Base-by-base conservation (phyloP, 2,888 invertebrate species). In the Chaetogeoica ovagalla region DNA sequence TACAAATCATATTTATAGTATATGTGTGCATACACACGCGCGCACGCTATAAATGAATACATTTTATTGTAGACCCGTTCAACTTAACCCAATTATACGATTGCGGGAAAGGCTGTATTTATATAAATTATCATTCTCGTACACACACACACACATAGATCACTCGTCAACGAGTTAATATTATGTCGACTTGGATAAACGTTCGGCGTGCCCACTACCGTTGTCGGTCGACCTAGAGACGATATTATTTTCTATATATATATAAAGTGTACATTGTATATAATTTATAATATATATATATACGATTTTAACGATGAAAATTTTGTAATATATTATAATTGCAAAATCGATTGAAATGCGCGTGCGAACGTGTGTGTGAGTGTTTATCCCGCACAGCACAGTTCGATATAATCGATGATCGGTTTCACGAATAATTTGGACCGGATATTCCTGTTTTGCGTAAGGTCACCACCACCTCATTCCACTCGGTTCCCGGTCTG, bases 1-100 rank as follows among this genome's bases (percentile, higher is more conserved):
- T 57, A 59, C 11, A 30, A 2, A 30, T 30, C 4, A 30, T 2
- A 30, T 30, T 30, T 30, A 30, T 30, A 30, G 39, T 39, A 39
- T 39, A 39, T 39, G 8, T 39, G 8, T 43, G 68, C 43, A 76
- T 63, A 23, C 43, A 66, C 43, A n/a, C n/a, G n/a, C 30, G 4
- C 4, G 4, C 4, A 30, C 30, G 30, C 30, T 30, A 30, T 30
- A 30, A 2, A 30, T 4, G 59, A n/a, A 68, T 57, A 59, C 1
- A 30, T 30, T 30, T 30, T 15, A 30, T 66, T 43, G 48, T 55
- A 74, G 57, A 76, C 71, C 62, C 63, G 79, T 79, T 79, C 71
- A 71, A 79, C 79, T 79, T 79, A 79, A 79, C 79, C 79, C 70
- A 79, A 71, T 70, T 79, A 62, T 19, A 6, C 9, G 43, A 43